A percentile compares a stretch with the other conserved stretches of the same genome.
Conservation (phyloP, 2,113 vertebrate genomes). For the Catagonus wagneri region DNA sequence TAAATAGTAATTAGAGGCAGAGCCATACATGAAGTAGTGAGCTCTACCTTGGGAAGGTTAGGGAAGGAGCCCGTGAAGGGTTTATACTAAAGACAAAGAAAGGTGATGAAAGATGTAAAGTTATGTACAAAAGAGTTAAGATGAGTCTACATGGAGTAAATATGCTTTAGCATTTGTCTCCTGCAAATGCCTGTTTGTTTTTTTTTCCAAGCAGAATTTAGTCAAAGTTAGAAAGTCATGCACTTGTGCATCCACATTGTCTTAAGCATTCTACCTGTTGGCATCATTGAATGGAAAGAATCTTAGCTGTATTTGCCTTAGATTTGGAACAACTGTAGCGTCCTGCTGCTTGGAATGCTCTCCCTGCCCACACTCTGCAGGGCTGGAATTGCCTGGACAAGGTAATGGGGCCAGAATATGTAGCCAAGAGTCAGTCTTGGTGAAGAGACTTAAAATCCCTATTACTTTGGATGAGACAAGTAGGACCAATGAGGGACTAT, state of each 20-base stretch:
- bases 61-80: constrained; percentile 14
- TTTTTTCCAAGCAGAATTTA: constrained; percentile 38
- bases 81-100: constrained; percentile 72
- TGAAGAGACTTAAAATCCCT: neutral
- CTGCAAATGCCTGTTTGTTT: constrained; percentile 22
- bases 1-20: constrained; percentile 83
- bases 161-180: neutral
- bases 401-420: neutral
- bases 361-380: neutral
- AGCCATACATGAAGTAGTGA: constrained; percentile 62
- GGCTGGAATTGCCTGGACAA: neutral
- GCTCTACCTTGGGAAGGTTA: constrained; percentile 72
- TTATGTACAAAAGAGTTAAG: neutral
- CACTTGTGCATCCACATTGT: neutral
- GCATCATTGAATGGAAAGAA: constrained; percentile 27
- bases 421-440: constrained; percentile 20
- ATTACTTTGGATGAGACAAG: neutral
- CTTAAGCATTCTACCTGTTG: constrained; percentile 53
- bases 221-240: constrained; percentile 43
- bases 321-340: neutral
- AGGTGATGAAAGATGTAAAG: neutral
- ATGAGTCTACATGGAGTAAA: neutral
- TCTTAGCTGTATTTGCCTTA: constrained; percentile 25
- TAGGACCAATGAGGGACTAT: neutral
- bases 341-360: neutral